Percentiles rank a stretch among this genome's conserved stretches.
These are phyloP conservation scores for Glareola pratincola DNA, from an alignment of 2,113 vertebrate genomes.

Conservation along the genomic window DNA sequence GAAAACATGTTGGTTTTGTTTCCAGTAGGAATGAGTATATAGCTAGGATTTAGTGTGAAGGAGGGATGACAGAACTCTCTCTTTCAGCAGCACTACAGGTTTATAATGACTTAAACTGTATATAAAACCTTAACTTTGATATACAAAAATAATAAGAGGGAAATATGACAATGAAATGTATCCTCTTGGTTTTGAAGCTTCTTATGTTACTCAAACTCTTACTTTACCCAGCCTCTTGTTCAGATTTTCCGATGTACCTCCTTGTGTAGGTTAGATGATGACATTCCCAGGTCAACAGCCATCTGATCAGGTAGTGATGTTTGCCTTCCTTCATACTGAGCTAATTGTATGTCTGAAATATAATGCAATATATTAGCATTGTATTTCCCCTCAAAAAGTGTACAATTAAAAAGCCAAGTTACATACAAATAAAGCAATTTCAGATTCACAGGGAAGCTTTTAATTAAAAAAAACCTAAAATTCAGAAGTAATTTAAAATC, in stretches of 20 bases:
- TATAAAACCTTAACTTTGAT: not conserved
- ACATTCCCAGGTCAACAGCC: not conserved
- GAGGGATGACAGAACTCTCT: not conserved
- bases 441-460: not conserved
- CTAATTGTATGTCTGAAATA: not conserved
- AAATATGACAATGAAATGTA: not conserved
- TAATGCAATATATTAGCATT: not conserved
- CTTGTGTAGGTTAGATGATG: not conserved
- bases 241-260: not conserved
- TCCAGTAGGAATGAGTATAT: not conserved
- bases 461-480: not conserved
- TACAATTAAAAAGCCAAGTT: not conserved
- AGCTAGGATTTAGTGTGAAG: not conserved
- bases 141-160: not conserved
- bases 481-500: not conserved
- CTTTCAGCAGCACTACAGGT: not conserved
- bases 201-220: not conserved
- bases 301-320: not conserved
- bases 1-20: not conserved
- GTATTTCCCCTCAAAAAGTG: not conserved
- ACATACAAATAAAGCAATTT: not conserved
- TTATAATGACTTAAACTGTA: not conserved
- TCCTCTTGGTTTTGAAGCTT: not conserved
- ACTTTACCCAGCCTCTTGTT: not conserved
- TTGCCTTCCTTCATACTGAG: not conserved